These are phyloP conservation scores for Gymnorhina tibicen DNA, from an alignment of 2,113 vertebrate genomes.

Conservation along the genomic window DNA sequence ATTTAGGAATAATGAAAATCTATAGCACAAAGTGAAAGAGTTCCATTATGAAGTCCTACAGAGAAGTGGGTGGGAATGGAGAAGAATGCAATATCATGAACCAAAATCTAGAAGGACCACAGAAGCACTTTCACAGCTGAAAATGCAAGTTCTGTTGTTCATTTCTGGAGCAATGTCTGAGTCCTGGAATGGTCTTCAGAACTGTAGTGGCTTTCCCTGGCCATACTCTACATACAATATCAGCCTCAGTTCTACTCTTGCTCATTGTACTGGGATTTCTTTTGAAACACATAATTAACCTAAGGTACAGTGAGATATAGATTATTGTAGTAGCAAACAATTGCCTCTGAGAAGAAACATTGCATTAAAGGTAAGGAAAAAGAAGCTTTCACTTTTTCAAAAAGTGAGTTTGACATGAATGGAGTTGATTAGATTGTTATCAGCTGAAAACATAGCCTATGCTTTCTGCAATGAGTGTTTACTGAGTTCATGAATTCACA, in stretches of 20 bases:
- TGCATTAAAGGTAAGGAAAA: background rate
- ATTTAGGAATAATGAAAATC: background rate
- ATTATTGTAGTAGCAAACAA: background rate
- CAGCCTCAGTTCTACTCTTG: background rate
- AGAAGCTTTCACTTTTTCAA: background rate
- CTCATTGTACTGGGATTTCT: background rate
- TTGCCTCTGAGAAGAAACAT: background rate
- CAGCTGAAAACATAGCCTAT: background rate
- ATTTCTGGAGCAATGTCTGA: background rate
- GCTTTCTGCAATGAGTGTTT: background rate
- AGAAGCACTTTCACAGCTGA: background rate
- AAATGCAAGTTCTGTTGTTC: background rate
- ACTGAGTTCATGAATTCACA: background rate
- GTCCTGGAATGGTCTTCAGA: background rate
- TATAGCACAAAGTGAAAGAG: slow-evolving; percentile 7
- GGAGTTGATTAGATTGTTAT: background rate
- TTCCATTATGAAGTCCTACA: background rate
- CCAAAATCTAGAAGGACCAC: background rate
- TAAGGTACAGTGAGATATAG: background rate
- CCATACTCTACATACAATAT: background rate
- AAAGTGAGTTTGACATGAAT: background rate
- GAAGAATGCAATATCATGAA: background rate
- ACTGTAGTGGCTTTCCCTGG: background rate
- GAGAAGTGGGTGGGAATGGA: background rate
- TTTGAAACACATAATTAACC: background rate